Evolutionary conservation across 1,140 invertebrate species (phyloP).

Genomic region (Globodera rostochiensis): DNA sequence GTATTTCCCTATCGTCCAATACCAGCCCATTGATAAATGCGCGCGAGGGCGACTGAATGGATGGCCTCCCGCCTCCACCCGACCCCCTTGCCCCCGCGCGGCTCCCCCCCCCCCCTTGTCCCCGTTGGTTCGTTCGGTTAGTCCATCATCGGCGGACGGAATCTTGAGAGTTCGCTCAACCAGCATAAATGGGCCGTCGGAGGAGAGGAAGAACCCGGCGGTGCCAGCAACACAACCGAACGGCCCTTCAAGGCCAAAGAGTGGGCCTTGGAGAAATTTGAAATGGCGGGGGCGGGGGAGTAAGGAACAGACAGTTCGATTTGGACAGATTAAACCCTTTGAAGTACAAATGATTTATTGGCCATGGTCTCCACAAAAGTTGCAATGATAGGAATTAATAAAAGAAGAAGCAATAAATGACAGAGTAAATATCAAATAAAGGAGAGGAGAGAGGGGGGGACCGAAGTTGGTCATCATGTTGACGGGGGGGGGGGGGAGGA

Average conservation of each 20-base stretch:
- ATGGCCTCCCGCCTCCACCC: background rate
- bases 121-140: background rate
- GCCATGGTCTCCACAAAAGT: too few relatives aligned
- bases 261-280: background rate
- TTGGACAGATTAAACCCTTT: background rate
- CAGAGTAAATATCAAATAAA: background rate
- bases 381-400: too few relatives aligned
- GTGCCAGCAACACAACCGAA: background rate
- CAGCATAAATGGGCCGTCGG: background rate
- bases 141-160: background rate
- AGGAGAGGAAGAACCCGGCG: background rate
- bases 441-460: background rate
- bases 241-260: background rate
- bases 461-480: background rate
- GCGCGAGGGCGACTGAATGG: background rate
- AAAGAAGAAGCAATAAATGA: too few relatives aligned
- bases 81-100: too few relatives aligned
- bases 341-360: too few relatives aligned
- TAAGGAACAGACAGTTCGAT: background rate
- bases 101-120: too few relatives aligned
- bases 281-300: background rate
- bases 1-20: background rate
- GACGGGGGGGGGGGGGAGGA: background rate
- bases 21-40: background rate
- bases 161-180: slow-evolving; percentile 1